phyloP scores from a whole-genome alignment of 2,888 invertebrate genomes.

The Eudemis profundana region DNA sequence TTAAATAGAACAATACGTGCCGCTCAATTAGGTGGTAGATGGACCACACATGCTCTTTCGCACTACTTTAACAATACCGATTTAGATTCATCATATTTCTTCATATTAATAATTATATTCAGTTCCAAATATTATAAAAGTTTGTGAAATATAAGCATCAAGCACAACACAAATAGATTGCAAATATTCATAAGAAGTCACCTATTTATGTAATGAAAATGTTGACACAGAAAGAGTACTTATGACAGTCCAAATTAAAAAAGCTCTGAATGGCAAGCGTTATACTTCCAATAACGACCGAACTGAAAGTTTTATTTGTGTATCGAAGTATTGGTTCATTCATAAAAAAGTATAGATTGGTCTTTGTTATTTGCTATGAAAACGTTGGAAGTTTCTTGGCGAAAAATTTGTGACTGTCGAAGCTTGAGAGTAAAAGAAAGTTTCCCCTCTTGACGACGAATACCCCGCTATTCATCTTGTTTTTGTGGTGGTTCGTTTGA shows the following conservation, averaged over 20 bases:
- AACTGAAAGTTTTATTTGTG: conserved; percentile 25
- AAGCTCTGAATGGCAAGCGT: too few relatives aligned
- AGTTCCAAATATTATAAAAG: too few relatives aligned
- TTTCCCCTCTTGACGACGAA: conserved; percentile 46
- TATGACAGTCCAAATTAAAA: too few relatives aligned
- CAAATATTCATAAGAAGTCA: too few relatives aligned
- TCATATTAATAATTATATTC: too few relatives aligned
- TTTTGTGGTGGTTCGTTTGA: conserved; percentile 10
- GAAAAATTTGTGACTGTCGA: conserved; percentile 48
- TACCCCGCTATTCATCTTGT: conserved; percentile 19
- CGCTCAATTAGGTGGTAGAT: conserved; percentile 45
- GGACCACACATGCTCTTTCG: conserved; percentile 24
- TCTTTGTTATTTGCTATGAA: conserved; percentile 34
- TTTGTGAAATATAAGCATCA: too few relatives aligned
- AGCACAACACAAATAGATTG: too few relatives aligned
- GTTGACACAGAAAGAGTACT: too few relatives aligned
- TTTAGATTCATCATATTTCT: neutral
- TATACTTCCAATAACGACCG: neutral
- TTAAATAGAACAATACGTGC: conserved; percentile 46
- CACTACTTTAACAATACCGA: conserved; percentile 3
- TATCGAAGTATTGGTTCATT: conserved; percentile 13
- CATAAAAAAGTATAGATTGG: conserved; percentile 22
- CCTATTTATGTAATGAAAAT: too few relatives aligned
- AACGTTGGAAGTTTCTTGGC: conserved; percentile 51
- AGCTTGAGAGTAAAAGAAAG: conserved; percentile 49